Conservation (phyloP, 2,113 vertebrate species). For the Pedionomus torquatus region DNA sequence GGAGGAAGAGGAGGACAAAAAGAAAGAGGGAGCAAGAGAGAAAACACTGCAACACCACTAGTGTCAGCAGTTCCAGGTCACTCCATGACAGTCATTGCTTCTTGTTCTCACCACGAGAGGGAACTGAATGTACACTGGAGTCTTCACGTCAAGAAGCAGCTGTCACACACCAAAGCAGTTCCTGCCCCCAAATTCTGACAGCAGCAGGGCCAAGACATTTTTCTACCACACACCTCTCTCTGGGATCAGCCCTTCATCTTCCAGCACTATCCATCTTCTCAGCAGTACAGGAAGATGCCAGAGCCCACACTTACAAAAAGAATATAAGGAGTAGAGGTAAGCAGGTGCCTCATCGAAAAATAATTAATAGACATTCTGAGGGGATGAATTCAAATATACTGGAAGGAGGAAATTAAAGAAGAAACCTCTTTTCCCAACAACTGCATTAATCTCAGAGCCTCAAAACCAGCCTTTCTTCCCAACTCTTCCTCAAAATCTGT, state of each 20-base stretch:
- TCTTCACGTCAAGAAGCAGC: background rate
- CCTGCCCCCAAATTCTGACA: background rate
- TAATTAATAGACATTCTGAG: background rate
- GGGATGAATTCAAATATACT: background rate
- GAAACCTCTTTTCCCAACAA: background rate
- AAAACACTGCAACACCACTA: background rate
- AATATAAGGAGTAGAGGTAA: background rate
- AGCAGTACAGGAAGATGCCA: background rate
- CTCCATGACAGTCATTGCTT: background rate
- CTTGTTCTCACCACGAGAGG: background rate
- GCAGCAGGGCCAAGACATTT: background rate
- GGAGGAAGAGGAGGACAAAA: background rate
- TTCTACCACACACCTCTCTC: background rate
- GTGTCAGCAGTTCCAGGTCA: background rate
- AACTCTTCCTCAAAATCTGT: background rate
- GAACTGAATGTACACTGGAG: background rate
- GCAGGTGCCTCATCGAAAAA: background rate
- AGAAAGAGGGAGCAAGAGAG: background rate
- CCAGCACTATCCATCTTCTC: background rate
- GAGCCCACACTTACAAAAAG: background rate
- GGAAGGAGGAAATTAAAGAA: background rate
- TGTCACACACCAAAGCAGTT: background rate
- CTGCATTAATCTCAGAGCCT: background rate
- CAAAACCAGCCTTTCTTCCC: background rate
- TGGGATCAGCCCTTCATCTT: background rate